Conservation (phyloP, 2,888 invertebrate genomes). For the Caprella mutica region DNA sequence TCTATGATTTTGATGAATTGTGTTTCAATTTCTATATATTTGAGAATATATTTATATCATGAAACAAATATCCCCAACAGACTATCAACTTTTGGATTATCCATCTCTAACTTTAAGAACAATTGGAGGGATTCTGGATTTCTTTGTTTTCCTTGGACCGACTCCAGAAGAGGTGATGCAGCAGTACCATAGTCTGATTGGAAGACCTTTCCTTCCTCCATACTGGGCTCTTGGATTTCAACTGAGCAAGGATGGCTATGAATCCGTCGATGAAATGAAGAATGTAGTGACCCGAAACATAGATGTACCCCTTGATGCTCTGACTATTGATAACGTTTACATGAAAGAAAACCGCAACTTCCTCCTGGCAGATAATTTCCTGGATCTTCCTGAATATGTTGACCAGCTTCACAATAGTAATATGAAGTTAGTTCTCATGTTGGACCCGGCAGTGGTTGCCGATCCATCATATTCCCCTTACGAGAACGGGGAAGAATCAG, state of each 20-base stretch:
- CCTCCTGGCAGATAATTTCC: slow-evolving; percentile 34
- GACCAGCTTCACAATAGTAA: slow-evolving; percentile 30
- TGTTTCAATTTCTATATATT: neutral
- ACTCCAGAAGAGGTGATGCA: slow-evolving; percentile 44
- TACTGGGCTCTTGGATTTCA: slow-evolving; percentile 54
- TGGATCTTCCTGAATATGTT: slow-evolving; percentile 35
- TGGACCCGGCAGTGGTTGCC: slow-evolving; percentile 24
- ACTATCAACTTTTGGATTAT: slow-evolving; percentile 24
- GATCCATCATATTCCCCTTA: too few relatives aligned
- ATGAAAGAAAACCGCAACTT: too few relatives aligned
- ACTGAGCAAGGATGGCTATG: slow-evolving; percentile 52
- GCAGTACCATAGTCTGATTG: slow-evolving; percentile 46
- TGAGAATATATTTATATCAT: neutral
- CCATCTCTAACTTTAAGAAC: slow-evolving; percentile 71
- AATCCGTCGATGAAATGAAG: slow-evolving; percentile 52
- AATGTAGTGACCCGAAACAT: too few relatives aligned
- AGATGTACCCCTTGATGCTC: too few relatives aligned
- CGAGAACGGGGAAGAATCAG: slow-evolving; percentile 39
- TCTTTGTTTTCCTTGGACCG: slow-evolving; percentile 66
- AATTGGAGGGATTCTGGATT: slow-evolving; percentile 67
- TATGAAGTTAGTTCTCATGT: slow-evolving; percentile 35
- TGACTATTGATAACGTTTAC: too few relatives aligned
- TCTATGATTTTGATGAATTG: neutral
- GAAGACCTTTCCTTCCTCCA: slow-evolving; percentile 67
- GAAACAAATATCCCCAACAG: slow-evolving; percentile 5